Conservation (phyloP, 1,140 invertebrate genomes). For the Laodelphax striatellus region DNA sequence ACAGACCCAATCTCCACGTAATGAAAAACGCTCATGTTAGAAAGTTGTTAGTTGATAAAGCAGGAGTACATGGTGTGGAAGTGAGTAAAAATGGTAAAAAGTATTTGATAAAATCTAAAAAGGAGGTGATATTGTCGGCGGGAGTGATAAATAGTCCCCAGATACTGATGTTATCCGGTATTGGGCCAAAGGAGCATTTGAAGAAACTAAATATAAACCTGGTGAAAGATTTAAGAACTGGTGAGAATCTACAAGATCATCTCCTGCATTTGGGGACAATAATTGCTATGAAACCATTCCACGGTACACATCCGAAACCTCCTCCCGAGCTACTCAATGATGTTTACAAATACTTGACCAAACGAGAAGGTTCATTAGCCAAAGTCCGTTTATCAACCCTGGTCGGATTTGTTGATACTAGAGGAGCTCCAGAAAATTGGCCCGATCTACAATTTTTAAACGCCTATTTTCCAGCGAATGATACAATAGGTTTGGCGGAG, state of each 20-base stretch:
- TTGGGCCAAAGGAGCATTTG: constrained; percentile 35
- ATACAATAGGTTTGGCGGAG: neutral
- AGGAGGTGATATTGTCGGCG: constrained; percentile 44
- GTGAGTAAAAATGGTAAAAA: constrained; percentile 53
- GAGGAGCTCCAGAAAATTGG: constrained; percentile 27
- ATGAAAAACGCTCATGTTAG: constrained; percentile 46
- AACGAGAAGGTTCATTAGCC: constrained; percentile 31
- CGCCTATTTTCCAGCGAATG: constrained; percentile 1
- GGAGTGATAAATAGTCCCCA: constrained; percentile 31
- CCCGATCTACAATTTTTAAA: constrained; percentile 27
- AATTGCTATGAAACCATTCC: constrained; percentile 4
- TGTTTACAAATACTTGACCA: constrained; percentile 35
- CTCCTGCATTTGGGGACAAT: constrained; percentile 27
- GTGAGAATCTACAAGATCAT: constrained; percentile 40
- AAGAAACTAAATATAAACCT: constrained; percentile 22
- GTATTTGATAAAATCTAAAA: constrained; percentile 47
- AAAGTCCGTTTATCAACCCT: constrained; percentile 30
- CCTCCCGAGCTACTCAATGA: constrained; percentile 29
- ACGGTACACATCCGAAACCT: neutral
- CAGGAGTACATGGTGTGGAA: constrained; percentile 60
- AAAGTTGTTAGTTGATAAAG: constrained; percentile 22
- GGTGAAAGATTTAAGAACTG: constrained; percentile 22
- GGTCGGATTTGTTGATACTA: constrained; percentile 30
- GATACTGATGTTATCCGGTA: constrained; percentile 38
- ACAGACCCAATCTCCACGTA: constrained; percentile 50